phyloP scores from a whole-genome alignment of 53 echinoderm and acorn worm genomes.

The Paracentrotus lividus region DNA sequence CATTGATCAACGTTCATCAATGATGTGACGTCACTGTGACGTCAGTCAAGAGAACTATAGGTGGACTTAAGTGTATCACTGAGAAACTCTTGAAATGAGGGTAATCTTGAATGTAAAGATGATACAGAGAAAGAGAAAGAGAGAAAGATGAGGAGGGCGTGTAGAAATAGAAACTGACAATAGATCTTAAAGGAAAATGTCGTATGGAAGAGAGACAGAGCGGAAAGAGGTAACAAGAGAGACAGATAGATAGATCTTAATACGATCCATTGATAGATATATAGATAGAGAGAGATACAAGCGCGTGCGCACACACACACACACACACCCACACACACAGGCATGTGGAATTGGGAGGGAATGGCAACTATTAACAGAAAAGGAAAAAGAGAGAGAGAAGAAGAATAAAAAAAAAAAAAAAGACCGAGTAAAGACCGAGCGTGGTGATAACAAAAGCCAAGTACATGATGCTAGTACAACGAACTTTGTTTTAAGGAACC shows the following conservation, averaged over 20 bases:
- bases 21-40: background rate
- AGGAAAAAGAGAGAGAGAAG: slow-evolving; percentile 15
- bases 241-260: background rate
- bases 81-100: background rate
- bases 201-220: background rate
- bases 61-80: background rate
- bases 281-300: slow-evolving; percentile 4
- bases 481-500: slow-evolving; percentile 15
- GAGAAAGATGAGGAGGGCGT: background rate
- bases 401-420: background rate
- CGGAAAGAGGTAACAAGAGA: background rate
- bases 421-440: background rate
- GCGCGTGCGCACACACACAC: background rate
- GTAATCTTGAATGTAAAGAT: background rate
- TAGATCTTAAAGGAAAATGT: background rate
- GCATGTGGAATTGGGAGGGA: background rate
- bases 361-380: background rate
- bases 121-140: background rate
- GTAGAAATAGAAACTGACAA: background rate
- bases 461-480: slow-evolving; percentile 16
- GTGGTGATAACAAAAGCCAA: background rate
- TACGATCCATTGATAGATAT: background rate
- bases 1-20: slow-evolving; percentile 16
- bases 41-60: background rate
- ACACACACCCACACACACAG: background rate